Evolutionary conservation across 2,888 invertebrate genomes (phyloP), one percentile per base, ranked within the genome.

Genomic region (Capitulum mitella): DNA sequence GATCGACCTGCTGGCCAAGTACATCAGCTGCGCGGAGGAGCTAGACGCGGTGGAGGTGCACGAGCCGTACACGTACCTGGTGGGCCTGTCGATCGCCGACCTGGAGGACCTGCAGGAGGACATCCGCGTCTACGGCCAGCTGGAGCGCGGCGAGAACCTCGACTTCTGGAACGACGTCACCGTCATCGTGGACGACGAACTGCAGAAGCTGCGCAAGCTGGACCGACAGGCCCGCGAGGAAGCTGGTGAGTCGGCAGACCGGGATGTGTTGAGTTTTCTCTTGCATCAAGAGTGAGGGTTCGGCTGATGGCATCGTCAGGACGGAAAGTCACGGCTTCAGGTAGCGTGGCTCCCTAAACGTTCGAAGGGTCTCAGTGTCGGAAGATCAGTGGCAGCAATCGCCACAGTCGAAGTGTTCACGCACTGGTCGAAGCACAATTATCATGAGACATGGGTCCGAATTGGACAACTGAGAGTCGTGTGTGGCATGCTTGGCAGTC

Each of bases 161-260:
- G 91, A 93, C 84, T 98, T 97, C 87, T 98, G 98, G 98, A 91
- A 92, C 84, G 98, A 98, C 85, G 95, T 98, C 84, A 94, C 94
- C 79, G 93, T 95, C 58, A 97, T 98, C 82, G 97, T 95, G 6
- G 91, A 93, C 85, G 97, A 97, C 86, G 97, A 98, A 86, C 87
- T 97, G 78, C 91, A 92, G 84, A 96, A 95, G 87, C 88, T 97
- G 83, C 88, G 92, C 54, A 93, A 94, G 84, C 86, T 92, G 76
- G 91, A 92, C 82, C 83, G 10, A 29, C 46, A 46, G 48, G 76
- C 29, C 2, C 46, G 32, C 46, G 29, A 76, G 76, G 5, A 76
- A 3, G 32, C 76, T 8, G 40, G 74, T 74, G 40, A n/a, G 48
- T 51, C 26, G n/a, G 12, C 78, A 78, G 61, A 78, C 40, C n/a